Evolutionary conservation across 2,888 invertebrate genomes (phyloP).

Genomic region (Drosophila histrio): DNA sequence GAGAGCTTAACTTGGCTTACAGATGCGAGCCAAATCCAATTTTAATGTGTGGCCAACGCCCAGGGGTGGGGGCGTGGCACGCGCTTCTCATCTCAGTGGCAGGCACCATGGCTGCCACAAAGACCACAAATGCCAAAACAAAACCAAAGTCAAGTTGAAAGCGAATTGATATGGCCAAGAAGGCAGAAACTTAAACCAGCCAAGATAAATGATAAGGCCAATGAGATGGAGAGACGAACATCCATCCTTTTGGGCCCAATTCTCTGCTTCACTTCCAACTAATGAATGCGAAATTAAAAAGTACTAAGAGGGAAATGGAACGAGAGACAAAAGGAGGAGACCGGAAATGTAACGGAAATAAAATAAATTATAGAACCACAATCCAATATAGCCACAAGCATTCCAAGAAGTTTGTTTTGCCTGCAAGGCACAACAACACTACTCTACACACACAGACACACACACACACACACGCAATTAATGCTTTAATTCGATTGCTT

Average conservation of each 20-base stretch:
- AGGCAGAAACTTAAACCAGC: slow-evolving; percentile 38
- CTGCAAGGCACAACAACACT: slow-evolving; percentile 16
- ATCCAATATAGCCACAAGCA: slow-evolving; percentile 47
- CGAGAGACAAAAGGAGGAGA: slow-evolving; percentile 1
- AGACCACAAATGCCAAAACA: slow-evolving; percentile 60
- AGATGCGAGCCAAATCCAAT: slow-evolving; percentile 58
- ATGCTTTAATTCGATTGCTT: slow-evolving; percentile 63
- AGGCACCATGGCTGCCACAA: slow-evolving; percentile 42
- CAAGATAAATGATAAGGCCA: slow-evolving; percentile 77
- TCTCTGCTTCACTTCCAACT: slow-evolving; percentile 44
- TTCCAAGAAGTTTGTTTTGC: slow-evolving; percentile 21
- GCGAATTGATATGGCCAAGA: slow-evolving; percentile 68
- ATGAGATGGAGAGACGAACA: slow-evolving; percentile 21
- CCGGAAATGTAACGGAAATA: slow-evolving; percentile 52
- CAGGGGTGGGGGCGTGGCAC: slow-evolving; percentile 25
- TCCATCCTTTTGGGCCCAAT: slow-evolving; percentile 15
- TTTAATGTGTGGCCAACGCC: slow-evolving; percentile 51
- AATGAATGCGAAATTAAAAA: slow-evolving; percentile 73
- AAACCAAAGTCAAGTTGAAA: slow-evolving; percentile 47
- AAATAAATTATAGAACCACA: slow-evolving; percentile 68
- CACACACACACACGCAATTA: slow-evolving; percentile 38
- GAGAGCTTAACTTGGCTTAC: slow-evolving; percentile 59
- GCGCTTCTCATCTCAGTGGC: slow-evolving; percentile 21
- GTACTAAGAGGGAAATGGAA: slow-evolving; percentile 23
- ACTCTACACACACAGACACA: slow-evolving; percentile 3